Evolutionary conservation across 2,113 vertebrate genomes (phyloP).

Genomic region (Rhea pennata): DNA sequence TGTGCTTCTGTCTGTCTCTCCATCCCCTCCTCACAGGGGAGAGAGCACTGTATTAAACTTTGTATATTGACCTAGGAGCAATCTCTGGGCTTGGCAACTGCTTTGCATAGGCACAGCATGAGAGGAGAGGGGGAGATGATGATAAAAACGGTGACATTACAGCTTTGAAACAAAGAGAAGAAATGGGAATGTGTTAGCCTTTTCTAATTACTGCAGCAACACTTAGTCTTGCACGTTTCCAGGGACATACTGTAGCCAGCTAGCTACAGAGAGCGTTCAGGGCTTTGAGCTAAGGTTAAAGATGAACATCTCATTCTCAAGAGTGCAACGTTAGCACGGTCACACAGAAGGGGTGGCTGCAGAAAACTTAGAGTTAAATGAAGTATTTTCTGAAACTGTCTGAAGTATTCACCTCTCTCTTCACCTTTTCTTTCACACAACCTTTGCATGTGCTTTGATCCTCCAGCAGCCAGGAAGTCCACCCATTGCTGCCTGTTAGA

Average conservation of each 20-base stretch:
- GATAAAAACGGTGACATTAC: not conserved
- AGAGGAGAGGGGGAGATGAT: not conserved
- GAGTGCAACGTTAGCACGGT: not conserved
- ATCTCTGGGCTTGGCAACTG: not conserved
- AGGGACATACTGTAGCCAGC: not conserved
- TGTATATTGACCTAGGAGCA: not conserved
- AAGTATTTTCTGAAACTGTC: not conserved
- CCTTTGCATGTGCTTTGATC: not conserved
- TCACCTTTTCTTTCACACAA: not conserved
- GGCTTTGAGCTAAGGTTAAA: conserved; percentile 10
- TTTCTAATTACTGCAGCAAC: not conserved
- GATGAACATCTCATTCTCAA: not conserved
- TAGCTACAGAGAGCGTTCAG: not conserved
- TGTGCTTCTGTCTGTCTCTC: not conserved
- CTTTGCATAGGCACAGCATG: not conserved
- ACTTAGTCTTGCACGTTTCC: not conserved
- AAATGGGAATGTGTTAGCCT: not conserved
- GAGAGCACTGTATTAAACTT: not conserved
- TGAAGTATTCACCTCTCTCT: not conserved
- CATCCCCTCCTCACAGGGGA: not conserved
- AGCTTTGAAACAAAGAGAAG: not conserved
- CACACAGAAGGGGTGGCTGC: not conserved
- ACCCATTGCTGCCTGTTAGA: not conserved
- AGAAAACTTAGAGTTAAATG: not conserved
- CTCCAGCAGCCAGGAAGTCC: not conserved